Percentiles rank a stretch among this genome's conserved stretches.
phyloP scores from a whole-genome alignment of 2,113 vertebrate species.

The Ornithorhynchus anatinus region DNA sequence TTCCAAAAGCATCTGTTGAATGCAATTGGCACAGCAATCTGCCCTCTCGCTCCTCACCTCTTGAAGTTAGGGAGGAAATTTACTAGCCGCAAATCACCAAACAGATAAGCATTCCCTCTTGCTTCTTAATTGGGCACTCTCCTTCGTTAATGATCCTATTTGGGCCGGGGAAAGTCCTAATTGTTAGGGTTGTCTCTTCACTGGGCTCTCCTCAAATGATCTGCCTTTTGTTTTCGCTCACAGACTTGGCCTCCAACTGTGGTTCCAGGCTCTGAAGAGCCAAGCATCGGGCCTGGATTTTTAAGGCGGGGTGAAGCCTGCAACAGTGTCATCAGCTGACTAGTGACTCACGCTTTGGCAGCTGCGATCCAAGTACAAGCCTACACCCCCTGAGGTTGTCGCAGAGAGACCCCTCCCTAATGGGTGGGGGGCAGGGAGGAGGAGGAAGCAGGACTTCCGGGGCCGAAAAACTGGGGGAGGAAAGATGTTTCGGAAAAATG shows the following conservation, averaged over 20 bases:
- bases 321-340: neutral
- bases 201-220: constrained; percentile 35
- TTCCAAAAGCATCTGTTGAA: no score
- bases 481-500: no score
- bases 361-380: neutral
- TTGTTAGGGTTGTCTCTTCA: constrained; percentile 44
- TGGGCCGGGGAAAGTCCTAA: constrained; percentile 52
- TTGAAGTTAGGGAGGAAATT: constrained; percentile 14
- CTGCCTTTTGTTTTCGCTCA: constrained; percentile 61
- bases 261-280: constrained; percentile 17
- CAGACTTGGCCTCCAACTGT: constrained; percentile 25
- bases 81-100: constrained; percentile 26
- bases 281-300: constrained; percentile 30
- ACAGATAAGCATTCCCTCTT: constrained; percentile 29
- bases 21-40: neutral
- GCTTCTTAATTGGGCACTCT: constrained; percentile 52
- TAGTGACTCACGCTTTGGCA: rapidly evolving
- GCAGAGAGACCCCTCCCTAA: rapidly evolving
- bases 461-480: no score
- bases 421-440: no score
- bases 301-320: neutral
- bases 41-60: neutral
- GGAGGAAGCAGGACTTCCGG: no score
- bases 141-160: constrained; percentile 59
- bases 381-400: rapidly evolving